Base-by-base conservation (phyloP, 1,140 invertebrate genomes). In the Pseudomyrmex dendroicus region DNA sequence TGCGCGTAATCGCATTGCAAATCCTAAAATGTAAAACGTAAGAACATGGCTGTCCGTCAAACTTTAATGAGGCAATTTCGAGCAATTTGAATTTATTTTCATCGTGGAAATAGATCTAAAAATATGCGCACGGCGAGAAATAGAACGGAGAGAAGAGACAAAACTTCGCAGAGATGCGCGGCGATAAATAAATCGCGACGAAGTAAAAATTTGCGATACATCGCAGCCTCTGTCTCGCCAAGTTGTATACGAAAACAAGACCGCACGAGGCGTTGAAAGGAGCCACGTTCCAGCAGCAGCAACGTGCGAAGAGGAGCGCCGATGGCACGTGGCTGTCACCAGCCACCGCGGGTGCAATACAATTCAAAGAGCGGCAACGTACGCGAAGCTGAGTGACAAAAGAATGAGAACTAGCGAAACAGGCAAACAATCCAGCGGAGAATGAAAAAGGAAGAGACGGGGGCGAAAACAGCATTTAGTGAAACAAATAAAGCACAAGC, bases 241-340 rank as follows among this genome's bases (percentile, higher is more conserved):
- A 35, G 35, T 35, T 35, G 35, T 35, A 35, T 35, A 35, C 35
- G 35, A 35, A 35, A 35, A 35, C 35, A 35, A 35, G 5, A 35
- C 35, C 35, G 35, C 25, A 12, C 9, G 17, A 87, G 62, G 63
- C 67, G 73, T 87, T 86, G 78, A 84, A 67, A 83, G 83, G 64
- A 87, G 50, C 54, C 78, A 72, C 63, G 20, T 64, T 84, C 82
- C 50, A 64, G 63, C 59, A 64, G 35, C 56, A 59, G 35, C 56
- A 63, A 50, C 54, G 63, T 80, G 85, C 82, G 70, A 87, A 87
- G 63, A 74, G 82, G 62, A 59, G 54, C 82, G 85, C 67, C 68
- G 73, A 70, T 80, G 82, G 86, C 86, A 87, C 86, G 86, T 87
- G 86, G 86, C 86, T 86, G 86, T 86, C 82, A 87, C 77, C 85